Evolutionary conservation across 1,140 invertebrate genomes (phyloP).

Genomic region (Yoshiicerus persimilis): DNA sequence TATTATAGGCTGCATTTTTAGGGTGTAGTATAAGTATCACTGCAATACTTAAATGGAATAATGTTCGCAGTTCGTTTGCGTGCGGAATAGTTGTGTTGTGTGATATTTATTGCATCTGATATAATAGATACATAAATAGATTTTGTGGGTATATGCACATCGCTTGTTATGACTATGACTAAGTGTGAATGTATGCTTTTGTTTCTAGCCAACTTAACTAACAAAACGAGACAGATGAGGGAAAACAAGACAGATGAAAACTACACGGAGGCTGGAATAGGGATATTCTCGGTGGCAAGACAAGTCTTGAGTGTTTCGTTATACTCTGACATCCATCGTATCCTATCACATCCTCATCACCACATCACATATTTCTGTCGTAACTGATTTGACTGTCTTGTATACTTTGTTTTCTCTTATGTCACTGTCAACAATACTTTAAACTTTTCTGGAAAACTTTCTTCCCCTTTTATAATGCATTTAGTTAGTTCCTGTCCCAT

Average conservation of each 20-base stretch:
- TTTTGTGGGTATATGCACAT: background rate
- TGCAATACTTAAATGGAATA: too few relatives aligned
- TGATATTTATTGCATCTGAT: background rate
- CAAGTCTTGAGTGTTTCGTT: background rate
- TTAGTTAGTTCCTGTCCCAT: background rate
- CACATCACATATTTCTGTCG: constrained; percentile 13
- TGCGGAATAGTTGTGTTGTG: background rate
- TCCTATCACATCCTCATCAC: background rate
- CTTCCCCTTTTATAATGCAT: background rate
- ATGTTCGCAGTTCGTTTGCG: background rate
- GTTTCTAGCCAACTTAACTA: background rate
- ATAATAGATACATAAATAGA: background rate
- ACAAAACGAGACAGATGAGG: background rate
- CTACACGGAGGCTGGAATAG: background rate
- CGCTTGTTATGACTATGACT: background rate
- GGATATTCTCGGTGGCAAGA: too few relatives aligned
- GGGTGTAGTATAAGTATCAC: too few relatives aligned
- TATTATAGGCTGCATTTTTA: too few relatives aligned
- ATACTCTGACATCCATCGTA: background rate
- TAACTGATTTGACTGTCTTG: constrained; percentile 17
- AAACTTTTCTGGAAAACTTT: background rate
- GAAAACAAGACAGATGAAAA: background rate
- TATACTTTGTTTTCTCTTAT: constrained; percentile 6
- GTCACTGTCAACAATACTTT: background rate
- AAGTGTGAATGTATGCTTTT: background rate